Evolutionary conservation across 2,888 invertebrate genomes (phyloP), one percentile per base, ranked within the genome.

Genomic region (Catotricha subobsoleta): DNA sequence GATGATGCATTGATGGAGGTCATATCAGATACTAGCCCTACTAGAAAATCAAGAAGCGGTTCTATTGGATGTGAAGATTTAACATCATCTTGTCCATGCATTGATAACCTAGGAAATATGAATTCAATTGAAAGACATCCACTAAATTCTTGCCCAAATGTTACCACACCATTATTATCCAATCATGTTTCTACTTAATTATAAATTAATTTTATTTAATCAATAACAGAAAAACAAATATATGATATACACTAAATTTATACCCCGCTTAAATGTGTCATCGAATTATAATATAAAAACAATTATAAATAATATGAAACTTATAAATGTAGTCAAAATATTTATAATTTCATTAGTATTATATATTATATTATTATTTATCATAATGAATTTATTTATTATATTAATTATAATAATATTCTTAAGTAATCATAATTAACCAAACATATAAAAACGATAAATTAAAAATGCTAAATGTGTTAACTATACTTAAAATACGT

Each of bases 1-100:
- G 62, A 62, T 43, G 63, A 63, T 39, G 62, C 58, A 3, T 49
- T 63, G 13, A 46, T 63, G 15, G 63, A 63, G 49, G 57, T 61
- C 5, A 53, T 57, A 42, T 54, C 55, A 13, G 61, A 62, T 46
- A 51, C 58, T 0, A 44, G 56, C 29, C n/a, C n/a, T n/a, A 50
- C 51, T 10, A 52, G 62, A 0, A 60, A 59, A 16, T 55, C 58
- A 9, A 60, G 57, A 2, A 60, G 57, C n/a, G 52, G 51, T 31
- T 60, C 59, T 5, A 55, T 54, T 15, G 40, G 41, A 12, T 47
- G 41, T 28, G 59, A 62, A 41, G 60, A 63, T 41, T 49, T 57
- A 6, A 55, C 59, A 4, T 44, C 58, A 21, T 58, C 60, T 25
- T 56, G 59, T 47, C 61, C 60, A 23, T 58, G 57, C 40, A 56